Base-by-base conservation (phyloP, 2,888 invertebrate genomes). In the Peribatodes rhomboidaria region DNA sequence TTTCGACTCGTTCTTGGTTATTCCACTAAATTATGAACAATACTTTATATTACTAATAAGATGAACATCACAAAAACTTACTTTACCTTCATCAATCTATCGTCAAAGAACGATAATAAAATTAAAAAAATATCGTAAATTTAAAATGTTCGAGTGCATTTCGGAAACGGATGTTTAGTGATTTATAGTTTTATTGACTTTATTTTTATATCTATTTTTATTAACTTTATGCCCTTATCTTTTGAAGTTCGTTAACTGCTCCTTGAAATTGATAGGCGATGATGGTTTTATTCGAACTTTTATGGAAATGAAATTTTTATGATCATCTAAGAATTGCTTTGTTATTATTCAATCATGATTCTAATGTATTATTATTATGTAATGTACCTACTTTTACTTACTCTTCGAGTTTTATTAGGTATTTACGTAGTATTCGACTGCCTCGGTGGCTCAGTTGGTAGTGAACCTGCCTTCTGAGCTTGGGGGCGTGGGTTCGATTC, bases 141-240 rank as follows among this genome's bases (percentile, higher is more conserved):
- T 20, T 37, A 22, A 53, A 54, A 54, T 13, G 16, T 42, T 14
- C 47, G 50, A 49, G 42, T 46, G 44, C 54, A 33, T 55, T 68
- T 76, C 70, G 77, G 79, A 80, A 81, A 67, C 83, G 83, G 84
- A 84, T 83, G 82, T 83, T 81, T 81, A 73, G 58, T 73, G 62
- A 69, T 76, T 80, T 71, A 72, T 72, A 66, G 70, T 72, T 71
- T 78, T 78, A 79, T 80, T 76, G 74, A 76, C 73, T 74, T 74
- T 71, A 52, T 39, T 1, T 49, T 7, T 7, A 33, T 47, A 27
- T 6, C 27, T 2, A 6, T 1, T 47, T 7, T 47, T 10, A 42
- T 42, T 14, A 8, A 16, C n/a, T n/a, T n/a, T 18, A 42, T 64
- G 72, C 67, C 55, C 68, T 74, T 81, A 81, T 82, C 82, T 61